Base-by-base conservation (phyloP, 2,113 vertebrate species). In the Bostrychus sinensis region DNA sequence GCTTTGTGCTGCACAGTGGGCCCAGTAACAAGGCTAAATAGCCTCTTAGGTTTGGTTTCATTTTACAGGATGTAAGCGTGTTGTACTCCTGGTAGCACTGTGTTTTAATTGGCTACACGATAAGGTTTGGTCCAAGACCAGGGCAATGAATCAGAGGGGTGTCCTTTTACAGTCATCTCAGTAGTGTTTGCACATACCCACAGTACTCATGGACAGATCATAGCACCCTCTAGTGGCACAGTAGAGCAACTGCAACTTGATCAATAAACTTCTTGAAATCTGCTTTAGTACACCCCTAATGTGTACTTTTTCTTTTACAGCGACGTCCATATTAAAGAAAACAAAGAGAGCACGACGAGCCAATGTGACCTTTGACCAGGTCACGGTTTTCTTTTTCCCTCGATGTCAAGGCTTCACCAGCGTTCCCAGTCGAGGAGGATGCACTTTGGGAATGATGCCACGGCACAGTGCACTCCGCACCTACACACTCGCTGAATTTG, bases 391-490 rank as follows among this genome's bases (percentile, higher is more conserved):
- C 91, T 97, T 95, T 92, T 99, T 99, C 86, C 93, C 93, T 0
- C 93, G 96, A 73, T 98, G 97, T 88, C 97, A 99, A 86, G 97
- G 97, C 26, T 99, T 99, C 91, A 97, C 95, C 42, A 96, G 96
- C 0, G 96, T 99, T 84, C 96, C 97, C 20, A 96, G 97, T 82
- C 92, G 94, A 0, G 97, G 97, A 0, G 97, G 96, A 54, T 98
- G 96, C 46, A 96, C 95, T n/a, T 89, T 99, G 66, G 97, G 97
- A 7, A 99, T 99, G 97, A 87, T 92, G 74, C 89, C 89, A 56
- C 93, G 89, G 56, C 96, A 99, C 87, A 94, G 89, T 17, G 75
- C 86, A 25, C 91, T 90, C 57, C 89, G 83, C 57, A 93, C 87
- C 5, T 99, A 95, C 88, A 96, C 96, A 0, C 82, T 99, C 11